These are phyloP conservation scores for Dryobotodes eremita DNA, from an alignment of 2,888 invertebrate species.

Conservation along the genomic window DNA sequence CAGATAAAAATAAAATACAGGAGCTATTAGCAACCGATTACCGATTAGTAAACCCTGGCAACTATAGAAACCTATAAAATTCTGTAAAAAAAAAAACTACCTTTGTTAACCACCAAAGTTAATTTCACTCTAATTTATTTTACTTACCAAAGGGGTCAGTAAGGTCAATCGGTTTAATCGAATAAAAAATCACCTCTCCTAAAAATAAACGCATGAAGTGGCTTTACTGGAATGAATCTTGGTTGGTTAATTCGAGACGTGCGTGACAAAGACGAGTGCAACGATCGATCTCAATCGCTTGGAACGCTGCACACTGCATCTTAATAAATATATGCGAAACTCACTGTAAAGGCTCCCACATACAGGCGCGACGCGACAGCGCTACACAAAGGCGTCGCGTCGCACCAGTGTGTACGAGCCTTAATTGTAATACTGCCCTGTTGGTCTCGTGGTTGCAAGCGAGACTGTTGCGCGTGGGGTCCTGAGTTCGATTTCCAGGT, in stretches of 20 bases:
- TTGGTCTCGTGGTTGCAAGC: no score
- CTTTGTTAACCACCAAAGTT: neutral
- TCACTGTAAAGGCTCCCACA: no score
- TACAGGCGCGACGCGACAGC: no score
- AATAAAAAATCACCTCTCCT: neutral
- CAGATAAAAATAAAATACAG: neutral
- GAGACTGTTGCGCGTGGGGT: no score
- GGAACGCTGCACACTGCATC: neutral
- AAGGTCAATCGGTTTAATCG: neutral
- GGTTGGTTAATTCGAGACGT: neutral
- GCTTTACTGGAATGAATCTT: neutral
- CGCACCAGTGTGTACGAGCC: no score
- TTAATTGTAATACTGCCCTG: no score
- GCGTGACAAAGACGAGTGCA: slow-evolving; percentile 9
- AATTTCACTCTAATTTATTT: neutral
- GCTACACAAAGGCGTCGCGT: no score
- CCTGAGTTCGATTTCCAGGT: no score
- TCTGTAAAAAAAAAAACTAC: neutral
- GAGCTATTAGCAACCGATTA: neutral
- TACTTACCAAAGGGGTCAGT: neutral
- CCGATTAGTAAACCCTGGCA: neutral
- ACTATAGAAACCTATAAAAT: neutral
- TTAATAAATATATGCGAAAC: no score
- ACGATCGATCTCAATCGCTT: slow-evolving; percentile 2
- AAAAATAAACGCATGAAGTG: slow-evolving; percentile 13